Evolutionary conservation across 2,888 invertebrate species (phyloP).

Genomic region (Tridacna crocea): DNA sequence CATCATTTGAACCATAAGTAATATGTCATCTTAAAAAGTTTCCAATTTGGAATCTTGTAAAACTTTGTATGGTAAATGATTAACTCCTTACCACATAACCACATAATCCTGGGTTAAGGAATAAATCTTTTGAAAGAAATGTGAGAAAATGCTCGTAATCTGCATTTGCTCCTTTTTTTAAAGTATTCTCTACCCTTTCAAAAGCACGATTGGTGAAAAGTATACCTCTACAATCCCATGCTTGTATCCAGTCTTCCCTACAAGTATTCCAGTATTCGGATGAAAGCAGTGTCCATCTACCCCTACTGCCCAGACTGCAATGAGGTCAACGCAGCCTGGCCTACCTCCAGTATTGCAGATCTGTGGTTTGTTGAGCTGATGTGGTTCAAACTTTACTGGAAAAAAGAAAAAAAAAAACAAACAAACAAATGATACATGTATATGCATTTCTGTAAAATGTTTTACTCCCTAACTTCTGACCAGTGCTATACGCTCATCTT

Average conservation of each 20-base stretch:
- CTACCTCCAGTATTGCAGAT: slow-evolving; percentile 29
- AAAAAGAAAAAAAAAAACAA: no score
- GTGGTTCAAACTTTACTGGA: neutral
- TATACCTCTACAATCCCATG: slow-evolving; percentile 54
- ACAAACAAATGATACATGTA: neutral
- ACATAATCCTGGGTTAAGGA: neutral
- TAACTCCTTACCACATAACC: no score
- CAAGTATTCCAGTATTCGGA: slow-evolving; percentile 53
- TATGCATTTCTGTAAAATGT: neutral
- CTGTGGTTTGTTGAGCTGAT: slow-evolving; percentile 27
- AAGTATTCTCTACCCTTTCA: neutral
- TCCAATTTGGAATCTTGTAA: neutral
- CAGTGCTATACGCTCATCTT: neutral
- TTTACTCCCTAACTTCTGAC: neutral
- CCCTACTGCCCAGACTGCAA: slow-evolving; percentile 64
- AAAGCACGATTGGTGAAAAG: neutral
- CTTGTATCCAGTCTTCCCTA: slow-evolving; percentile 50
- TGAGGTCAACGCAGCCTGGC: slow-evolving; percentile 42
- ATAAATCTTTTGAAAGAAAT: neutral
- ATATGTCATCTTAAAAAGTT: neutral
- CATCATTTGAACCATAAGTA: neutral
- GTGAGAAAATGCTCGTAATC: neutral
- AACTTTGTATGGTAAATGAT: neutral
- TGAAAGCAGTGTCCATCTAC: slow-evolving; percentile 54
- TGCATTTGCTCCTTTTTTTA: neutral